These are phyloP conservation scores for Nomada lathburiana DNA, from an alignment of 2,888 invertebrate species.

Conservation along the genomic window DNA sequence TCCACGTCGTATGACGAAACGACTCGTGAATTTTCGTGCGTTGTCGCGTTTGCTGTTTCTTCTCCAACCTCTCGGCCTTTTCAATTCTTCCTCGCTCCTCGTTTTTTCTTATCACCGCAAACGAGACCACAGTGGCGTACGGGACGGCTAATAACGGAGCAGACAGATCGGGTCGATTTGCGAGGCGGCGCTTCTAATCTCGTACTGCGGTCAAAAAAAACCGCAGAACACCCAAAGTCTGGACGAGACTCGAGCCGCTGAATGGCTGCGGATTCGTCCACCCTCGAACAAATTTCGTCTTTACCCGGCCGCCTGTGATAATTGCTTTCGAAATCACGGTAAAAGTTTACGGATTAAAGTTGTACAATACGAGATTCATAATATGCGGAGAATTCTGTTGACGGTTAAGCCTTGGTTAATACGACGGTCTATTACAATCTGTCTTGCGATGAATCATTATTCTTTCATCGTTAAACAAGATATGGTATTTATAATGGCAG, in stretches of 20 bases:
- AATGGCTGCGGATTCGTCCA: conserved; percentile 13
- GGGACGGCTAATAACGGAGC: conserved; percentile 55
- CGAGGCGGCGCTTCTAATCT: conserved; percentile 42
- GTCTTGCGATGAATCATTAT: no score
- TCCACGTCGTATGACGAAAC: conserved; percentile 29
- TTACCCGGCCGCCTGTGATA: conserved; percentile 16
- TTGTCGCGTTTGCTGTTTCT: conserved; percentile 13
- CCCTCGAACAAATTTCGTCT: conserved; percentile 26
- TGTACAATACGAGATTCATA: background rate
- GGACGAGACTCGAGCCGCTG: conserved; percentile 15
- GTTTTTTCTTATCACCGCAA: conserved; percentile 24
- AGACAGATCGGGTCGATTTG: conserved; percentile 59
- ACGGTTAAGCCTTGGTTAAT: no score
- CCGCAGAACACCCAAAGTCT: conserved; percentile 62
- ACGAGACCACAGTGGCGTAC: conserved; percentile 24
- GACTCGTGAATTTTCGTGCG: conserved; percentile 20
- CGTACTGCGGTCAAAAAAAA: conserved; percentile 66
- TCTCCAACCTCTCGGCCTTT: background rate
- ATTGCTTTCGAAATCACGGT: conserved; percentile 23
- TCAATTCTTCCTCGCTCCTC: background rate
- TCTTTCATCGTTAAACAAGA: no score
- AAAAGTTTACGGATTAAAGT: background rate
- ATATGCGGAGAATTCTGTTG: background rate
- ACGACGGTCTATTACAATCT: no score
- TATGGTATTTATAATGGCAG: no score